Conservation (phyloP, 2,797 vertebrate genomes). For the Melanotaenia nigrans region DNA sequence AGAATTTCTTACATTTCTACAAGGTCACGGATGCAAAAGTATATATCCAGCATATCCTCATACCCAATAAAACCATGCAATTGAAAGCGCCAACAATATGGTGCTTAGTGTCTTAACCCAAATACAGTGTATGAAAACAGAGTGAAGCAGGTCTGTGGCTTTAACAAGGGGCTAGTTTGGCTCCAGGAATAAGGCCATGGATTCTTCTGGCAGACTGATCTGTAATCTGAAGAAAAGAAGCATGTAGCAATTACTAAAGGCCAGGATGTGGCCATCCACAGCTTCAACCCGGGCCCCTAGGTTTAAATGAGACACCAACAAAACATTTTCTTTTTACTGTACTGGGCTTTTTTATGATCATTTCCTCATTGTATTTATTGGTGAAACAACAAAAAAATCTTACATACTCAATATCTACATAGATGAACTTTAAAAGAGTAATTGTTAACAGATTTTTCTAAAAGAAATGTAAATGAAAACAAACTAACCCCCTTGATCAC, state of each 20-base stretch:
- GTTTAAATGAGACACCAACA: constrained; percentile 54
- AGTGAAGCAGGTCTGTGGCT: constrained; percentile 79
- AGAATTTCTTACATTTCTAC: constrained; percentile 65
- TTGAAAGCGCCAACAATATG: constrained; percentile 72
- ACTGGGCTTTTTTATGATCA: constrained; percentile 20
- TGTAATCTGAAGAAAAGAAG: constrained; percentile 82
- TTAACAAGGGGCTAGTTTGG: constrained; percentile 79
- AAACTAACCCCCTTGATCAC: neutral
- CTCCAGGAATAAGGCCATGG: constrained; percentile 81
- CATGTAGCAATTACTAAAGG: constrained; percentile 83
- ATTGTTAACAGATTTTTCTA: neutral
- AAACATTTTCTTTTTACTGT: constrained; percentile 38
- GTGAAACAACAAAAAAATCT: neutral
- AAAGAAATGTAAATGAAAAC: constrained; percentile 7
- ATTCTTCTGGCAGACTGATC: constrained; percentile 77
- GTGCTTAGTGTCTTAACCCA: constrained; percentile 70
- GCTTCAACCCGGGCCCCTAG: constrained; percentile 63
- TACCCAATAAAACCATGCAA: constrained; percentile 65
- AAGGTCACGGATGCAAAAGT: constrained; percentile 69
- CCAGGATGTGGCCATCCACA: constrained; percentile 80
- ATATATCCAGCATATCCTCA: constrained; percentile 57
- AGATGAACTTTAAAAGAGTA: neutral
- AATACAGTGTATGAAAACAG: constrained; percentile 78
- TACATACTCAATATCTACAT: neutral
- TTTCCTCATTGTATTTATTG: constrained; percentile 11